A percentile compares a stretch with the other conserved stretches of the same genome.
phyloP scores from a whole-genome alignment of 2,113 vertebrate genomes.

The Lepisosteus osseus region DNA sequence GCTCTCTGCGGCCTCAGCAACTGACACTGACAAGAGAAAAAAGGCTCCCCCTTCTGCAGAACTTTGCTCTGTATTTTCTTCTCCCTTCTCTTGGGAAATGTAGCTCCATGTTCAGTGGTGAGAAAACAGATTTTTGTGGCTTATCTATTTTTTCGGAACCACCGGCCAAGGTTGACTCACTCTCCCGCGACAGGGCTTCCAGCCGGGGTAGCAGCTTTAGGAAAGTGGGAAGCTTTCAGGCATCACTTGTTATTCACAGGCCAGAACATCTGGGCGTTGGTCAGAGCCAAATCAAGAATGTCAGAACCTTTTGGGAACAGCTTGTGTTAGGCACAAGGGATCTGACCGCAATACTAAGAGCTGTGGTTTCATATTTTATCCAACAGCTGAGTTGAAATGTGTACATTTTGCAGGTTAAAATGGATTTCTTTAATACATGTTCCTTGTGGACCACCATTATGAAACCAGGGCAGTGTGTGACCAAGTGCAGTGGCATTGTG shows the following conservation, averaged over 20 bases:
- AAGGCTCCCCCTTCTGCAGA: constrained; percentile 23
- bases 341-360: too few species aligned
- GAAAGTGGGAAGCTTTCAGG: not conserved
- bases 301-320: not conserved
- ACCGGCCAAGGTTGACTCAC: not conserved
- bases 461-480: too few species aligned
- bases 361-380: not conserved
- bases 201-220: not conserved
- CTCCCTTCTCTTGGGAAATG: constrained; percentile 20
- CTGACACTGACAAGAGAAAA: constrained; percentile 20
- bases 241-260: not conserved
- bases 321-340: not conserved
- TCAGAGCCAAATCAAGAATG: not conserved
- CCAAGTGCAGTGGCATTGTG: too few species aligned
- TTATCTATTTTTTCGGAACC: too few species aligned
- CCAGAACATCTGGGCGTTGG: not conserved
- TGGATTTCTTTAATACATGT: too few species aligned
- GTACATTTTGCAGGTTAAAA: not conserved
- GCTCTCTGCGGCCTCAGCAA: constrained; percentile 14
- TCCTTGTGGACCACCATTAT: too few species aligned
- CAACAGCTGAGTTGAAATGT: not conserved
- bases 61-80: constrained; percentile 30
- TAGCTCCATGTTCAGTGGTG: constrained; percentile 19
- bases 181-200: not conserved
- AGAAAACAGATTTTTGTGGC: constrained; percentile 15